Evolutionary conservation across 2,113 vertebrate species (phyloP), one percentile per base, ranked within the genome.

Genomic region (Jacana jacana): DNA sequence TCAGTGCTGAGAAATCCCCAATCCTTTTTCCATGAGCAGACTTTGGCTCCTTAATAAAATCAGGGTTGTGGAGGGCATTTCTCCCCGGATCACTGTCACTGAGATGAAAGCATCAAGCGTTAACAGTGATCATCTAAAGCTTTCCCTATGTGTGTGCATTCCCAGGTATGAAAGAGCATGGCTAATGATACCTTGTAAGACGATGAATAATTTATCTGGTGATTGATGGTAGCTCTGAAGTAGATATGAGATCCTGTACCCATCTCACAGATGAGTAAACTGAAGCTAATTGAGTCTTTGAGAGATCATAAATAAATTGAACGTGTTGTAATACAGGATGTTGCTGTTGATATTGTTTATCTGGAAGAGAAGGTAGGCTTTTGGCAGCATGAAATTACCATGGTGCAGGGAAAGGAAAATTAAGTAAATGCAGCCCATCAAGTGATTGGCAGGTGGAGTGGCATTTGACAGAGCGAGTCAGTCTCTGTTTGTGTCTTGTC

Each of bases 241-340:
- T 39, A 60, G 76, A 55, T 17, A 49, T 1, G 31, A 82, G 84
- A 82, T 91, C 88, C 71, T 57, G 61, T 61, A 61, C 65, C 71
- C 95, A 51, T 75, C 80, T 91, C 84, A 54, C 65, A 92, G 95
- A 72, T 60, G 65, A 91, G 83, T 78, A 93, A 96, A 96, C 75
- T 55, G 87, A 54, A 91, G 83, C 95, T 91, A 93, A 94, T 94
- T 93, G 77, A 88, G 88, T 86, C 84, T 75, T 75, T 51, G 84
- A 81, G 90, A 60, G 65, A 69, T 91, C 90, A 65, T 91, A 88
- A 96, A 86, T 86, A 91, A 86, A 73, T 49, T 22, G 65, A 28
- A 70, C 5, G 80, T 61, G 80, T 81, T 84, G 83, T 94, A 78
- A 70, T 68, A 55, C 83, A 73, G 83, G 70, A 64, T 78, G 87